A percentile compares a stretch with the other conserved stretches of the same genome.
phyloP scores from a whole-genome alignment of 2,113 vertebrate genomes.

The Picathartes gymnocephalus region DNA sequence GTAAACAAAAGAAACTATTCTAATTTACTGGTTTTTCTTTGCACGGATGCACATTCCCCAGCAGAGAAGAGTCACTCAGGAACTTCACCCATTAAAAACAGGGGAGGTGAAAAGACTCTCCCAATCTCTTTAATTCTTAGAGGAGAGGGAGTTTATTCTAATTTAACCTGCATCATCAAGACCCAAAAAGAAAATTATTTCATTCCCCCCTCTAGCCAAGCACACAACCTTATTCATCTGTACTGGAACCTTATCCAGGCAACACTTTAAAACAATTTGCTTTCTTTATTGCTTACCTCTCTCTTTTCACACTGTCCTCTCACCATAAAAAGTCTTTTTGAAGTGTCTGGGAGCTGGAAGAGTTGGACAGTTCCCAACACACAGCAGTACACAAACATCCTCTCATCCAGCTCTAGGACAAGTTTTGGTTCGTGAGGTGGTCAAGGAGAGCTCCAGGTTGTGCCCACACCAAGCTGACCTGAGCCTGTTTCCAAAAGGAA shows the following conservation, averaged over 20 bases:
- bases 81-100: background rate
- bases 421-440: background rate
- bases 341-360: background rate
- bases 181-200: background rate
- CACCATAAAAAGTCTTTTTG: background rate
- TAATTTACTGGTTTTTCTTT: background rate
- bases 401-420: background rate
- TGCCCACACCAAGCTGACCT: background rate
- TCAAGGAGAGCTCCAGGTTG: background rate
- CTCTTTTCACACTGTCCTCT: background rate
- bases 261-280: background rate
- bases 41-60: background rate
- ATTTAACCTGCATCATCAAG: background rate
- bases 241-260: background rate
- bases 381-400: rapidly evolving
- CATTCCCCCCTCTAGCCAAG: background rate
- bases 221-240: background rate
- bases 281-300: background rate
- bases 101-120: background rate
- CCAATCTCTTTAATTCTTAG: background rate
- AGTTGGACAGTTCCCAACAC: rapidly evolving
- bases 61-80: background rate
- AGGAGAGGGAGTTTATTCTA: rapidly evolving
- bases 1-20: background rate
- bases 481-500: background rate